Percentiles rank a stretch among this genome's conserved stretches.
Conservation (phyloP, 2,888 invertebrate genomes). For the Perizoma flavofasciatum region DNA sequence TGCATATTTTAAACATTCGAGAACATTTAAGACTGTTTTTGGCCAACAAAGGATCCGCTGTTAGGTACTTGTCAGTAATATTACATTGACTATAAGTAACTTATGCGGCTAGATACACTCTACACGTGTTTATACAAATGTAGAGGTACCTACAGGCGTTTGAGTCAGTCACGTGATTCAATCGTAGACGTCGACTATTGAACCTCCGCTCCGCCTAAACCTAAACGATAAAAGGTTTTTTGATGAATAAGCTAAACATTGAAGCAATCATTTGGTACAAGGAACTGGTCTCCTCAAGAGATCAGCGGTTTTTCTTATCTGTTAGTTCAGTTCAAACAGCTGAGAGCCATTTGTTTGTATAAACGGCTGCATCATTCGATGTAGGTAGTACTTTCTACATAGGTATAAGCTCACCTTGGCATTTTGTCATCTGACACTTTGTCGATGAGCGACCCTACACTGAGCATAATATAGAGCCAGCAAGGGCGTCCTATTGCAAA, state of each 20-base stretch:
- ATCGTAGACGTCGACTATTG: conserved; percentile 17
- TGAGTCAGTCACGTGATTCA: conserved; percentile 21
- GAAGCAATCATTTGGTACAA: no score
- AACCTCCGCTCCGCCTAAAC: conserved; percentile 18
- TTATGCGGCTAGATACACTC: conserved; percentile 42
- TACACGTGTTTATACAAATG: conserved; percentile 47
- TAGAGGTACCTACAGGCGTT: conserved; percentile 44
- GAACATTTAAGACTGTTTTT: no score
- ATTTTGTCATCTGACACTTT: no score
- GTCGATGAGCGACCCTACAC: neutral
- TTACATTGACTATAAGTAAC: conserved; percentile 70
- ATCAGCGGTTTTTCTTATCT: no score
- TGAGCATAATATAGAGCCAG: neutral
- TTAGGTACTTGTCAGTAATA: conserved; percentile 61
- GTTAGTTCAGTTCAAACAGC: no score
- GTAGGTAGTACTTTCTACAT: no score
- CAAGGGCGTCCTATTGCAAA: neutral
- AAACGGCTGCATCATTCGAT: no score
- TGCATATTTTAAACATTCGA: no score
- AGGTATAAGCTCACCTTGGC: no score
- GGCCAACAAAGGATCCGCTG: conserved; percentile 35
- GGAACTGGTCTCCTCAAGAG: no score
- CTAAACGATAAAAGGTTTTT: conserved; percentile 22
- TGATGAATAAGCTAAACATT: no score
- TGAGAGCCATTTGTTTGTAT: no score